Evolutionary conservation across 2,888 invertebrate genomes (phyloP).

Genomic region (Alviniconcha strummeri): DNA sequence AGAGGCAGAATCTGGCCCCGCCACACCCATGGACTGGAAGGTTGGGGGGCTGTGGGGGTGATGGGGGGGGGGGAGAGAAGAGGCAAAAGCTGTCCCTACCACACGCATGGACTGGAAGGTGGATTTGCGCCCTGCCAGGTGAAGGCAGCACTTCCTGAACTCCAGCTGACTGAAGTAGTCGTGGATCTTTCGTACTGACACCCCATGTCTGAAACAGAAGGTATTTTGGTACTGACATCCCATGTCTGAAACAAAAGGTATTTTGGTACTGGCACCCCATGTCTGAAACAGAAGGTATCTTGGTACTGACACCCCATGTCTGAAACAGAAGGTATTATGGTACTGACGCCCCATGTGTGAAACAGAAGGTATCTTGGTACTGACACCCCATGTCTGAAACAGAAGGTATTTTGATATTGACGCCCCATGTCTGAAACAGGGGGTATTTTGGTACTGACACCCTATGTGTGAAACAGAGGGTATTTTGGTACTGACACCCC

Average conservation of each 20-base stretch:
- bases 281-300: constrained; percentile 48
- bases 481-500: constrained; percentile 47
- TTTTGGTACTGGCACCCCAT: constrained; percentile 52
- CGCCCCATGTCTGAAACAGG: constrained; percentile 56
- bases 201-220: constrained; percentile 56
- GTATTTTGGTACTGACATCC: background rate
- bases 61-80: background rate
- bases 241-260: too few relatives aligned
- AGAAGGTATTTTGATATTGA: constrained; percentile 42
- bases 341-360: constrained; percentile 56
- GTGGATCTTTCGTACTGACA: constrained; percentile 55
- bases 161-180: constrained; percentile 62
- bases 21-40: constrained; percentile 2
- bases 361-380: constrained; percentile 33
- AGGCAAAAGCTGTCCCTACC: constrained; percentile 39
- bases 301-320: too few relatives aligned
- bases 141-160: constrained; percentile 63
- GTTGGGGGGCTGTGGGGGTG: background rate
- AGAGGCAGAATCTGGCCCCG: too few relatives aligned
- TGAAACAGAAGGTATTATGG: constrained; percentile 33
- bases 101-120: constrained; percentile 59
- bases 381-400: too few relatives aligned
- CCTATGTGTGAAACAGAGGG: too few relatives aligned
- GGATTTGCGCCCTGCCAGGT: constrained; percentile 57
- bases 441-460: background rate